Percentiles rank a stretch among this genome's conserved stretches.
Conservation (phyloP, 2,113 vertebrate species). For the Mastomys natalensis region DNA sequence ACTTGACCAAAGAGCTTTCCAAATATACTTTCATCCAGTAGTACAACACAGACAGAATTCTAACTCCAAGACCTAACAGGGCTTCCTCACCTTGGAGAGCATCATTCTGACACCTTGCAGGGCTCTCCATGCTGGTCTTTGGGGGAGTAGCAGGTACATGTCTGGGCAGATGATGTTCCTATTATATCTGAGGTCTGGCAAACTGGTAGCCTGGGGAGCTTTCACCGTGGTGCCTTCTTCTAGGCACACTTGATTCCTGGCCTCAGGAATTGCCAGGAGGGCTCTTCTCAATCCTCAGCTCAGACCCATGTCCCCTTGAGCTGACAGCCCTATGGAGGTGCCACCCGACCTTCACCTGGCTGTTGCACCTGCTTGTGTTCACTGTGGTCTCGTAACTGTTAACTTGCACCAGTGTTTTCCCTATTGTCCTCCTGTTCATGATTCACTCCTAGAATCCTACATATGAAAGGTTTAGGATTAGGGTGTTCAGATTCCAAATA, state of each 20-base stretch:
- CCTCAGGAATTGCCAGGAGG: background rate
- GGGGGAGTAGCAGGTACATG: background rate
- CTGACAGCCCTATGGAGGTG: background rate
- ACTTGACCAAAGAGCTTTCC: background rate
- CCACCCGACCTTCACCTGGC: background rate
- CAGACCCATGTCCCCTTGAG: background rate
- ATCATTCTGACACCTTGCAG: background rate
- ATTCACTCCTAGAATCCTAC: too few species aligned
- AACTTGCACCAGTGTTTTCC: background rate
- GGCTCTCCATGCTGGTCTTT: constrained; percentile 3
- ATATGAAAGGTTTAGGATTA: background rate
- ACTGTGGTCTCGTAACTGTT: background rate
- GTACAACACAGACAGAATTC: background rate
- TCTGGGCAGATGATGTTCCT: background rate
- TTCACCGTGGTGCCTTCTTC: background rate
- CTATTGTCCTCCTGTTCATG: background rate
- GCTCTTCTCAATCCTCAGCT: background rate
- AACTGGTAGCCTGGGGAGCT: background rate
- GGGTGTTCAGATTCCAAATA: background rate
- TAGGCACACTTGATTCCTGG: background rate
- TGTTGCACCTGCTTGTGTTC: background rate
- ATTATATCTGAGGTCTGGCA: background rate
- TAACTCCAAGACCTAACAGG: background rate
- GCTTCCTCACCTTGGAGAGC: too few species aligned
- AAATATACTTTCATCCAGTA: background rate